Evolutionary conservation across 2,113 vertebrate species (phyloP).

Genomic region (Oryctolagus cuniculus): DNA sequence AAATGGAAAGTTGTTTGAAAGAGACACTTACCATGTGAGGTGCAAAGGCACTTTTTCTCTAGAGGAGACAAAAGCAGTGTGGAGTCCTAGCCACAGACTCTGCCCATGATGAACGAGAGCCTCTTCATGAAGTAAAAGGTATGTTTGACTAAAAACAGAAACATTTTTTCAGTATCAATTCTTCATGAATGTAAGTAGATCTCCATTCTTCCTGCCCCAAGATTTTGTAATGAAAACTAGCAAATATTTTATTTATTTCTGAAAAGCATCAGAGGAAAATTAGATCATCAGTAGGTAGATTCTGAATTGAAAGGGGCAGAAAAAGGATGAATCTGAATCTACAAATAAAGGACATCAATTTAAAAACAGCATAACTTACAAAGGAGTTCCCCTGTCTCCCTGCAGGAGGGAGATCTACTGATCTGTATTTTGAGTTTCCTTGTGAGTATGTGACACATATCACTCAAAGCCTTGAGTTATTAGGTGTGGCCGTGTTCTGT

Average conservation of each 20-base stretch:
- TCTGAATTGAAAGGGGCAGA: neutral
- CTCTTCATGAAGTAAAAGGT: neutral
- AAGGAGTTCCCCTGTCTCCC: neutral
- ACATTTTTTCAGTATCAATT: neutral
- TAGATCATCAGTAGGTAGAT: neutral
- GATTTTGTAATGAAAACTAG: neutral
- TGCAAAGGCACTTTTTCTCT: neutral
- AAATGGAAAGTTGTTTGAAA: slow-evolving; percentile 4
- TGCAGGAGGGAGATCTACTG: no score
- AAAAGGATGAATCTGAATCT: neutral
- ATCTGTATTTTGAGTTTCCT: neutral
- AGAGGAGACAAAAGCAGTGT: neutral
- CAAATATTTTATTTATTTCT: neutral
- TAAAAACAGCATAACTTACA: neutral
- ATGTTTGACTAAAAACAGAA: neutral
- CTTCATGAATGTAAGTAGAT: neutral
- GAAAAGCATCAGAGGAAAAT: neutral
- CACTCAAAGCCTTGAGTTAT: neutral
- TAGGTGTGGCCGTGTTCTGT: neutral
- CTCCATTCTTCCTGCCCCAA: neutral
- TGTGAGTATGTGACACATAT: rapidly evolving
- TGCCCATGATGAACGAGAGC: neutral
- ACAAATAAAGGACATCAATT: neutral
- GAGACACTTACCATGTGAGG: neutral
- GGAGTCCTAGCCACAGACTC: neutral